A percentile compares a stretch with the other conserved stretches of the same genome.
phyloP scores from a whole-genome alignment of 2,888 invertebrate species.

The Drosophila paracracens region DNA sequence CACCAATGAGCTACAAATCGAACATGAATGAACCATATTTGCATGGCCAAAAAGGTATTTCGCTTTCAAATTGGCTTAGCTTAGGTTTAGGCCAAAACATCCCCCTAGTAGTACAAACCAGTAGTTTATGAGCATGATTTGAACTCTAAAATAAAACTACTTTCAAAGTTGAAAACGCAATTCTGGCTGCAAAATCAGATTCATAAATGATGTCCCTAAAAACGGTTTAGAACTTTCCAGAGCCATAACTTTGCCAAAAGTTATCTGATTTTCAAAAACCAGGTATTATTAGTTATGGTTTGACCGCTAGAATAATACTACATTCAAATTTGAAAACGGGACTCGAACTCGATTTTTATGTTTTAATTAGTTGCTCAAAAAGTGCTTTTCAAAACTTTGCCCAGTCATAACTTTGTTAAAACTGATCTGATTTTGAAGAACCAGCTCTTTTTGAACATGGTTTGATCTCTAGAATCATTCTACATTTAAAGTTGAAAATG shows the following conservation, averaged over 20 bases:
- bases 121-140: neutral
- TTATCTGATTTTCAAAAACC: neutral
- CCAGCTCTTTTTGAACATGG: fast-evolving
- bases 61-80: neutral
- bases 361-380: neutral
- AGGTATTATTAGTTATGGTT: neutral
- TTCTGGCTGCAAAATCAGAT: neutral
- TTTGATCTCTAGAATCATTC: no score
- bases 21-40: neutral
- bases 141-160: fast-evolving
- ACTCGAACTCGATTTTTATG: neutral
- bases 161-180: neutral
- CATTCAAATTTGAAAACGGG: neutral
- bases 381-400: no score
- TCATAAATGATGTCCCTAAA: neutral
- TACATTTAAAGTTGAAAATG: no score
- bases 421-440: neutral
- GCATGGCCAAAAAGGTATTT: neutral
- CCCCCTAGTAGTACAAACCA: no score
- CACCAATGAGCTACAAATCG: slow-evolving; percentile 10
- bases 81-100: neutral
- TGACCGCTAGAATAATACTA: neutral
- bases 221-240: neutral
- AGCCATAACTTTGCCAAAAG: neutral
- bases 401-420: neutral